phyloP scores from a whole-genome alignment of 1,140 invertebrate genomes.

The Ectropis grisescens region DNA sequence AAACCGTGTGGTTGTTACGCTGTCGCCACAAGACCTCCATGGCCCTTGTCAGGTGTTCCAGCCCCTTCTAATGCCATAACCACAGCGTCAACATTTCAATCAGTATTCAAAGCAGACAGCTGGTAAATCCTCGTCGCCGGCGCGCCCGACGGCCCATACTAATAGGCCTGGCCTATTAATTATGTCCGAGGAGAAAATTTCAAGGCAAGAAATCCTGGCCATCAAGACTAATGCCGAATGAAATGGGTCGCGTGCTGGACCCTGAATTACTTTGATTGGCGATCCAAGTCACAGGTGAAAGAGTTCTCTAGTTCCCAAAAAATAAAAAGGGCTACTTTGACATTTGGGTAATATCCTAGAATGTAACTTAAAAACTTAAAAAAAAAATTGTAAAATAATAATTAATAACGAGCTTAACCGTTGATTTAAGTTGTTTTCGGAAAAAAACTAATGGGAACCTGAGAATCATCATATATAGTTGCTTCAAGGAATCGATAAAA shows the following conservation, averaged over 20 bases:
- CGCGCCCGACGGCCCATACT: conserved; percentile 40
- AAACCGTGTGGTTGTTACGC: too few relatives aligned
- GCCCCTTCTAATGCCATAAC: too few relatives aligned
- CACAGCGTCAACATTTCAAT: conserved; percentile 11
- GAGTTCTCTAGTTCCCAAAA: conserved; percentile 1
- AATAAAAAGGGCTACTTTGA: conserved; percentile 4
- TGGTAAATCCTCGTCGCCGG: conserved; percentile 10
- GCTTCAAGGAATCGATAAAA: too few relatives aligned
- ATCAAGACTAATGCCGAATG: conserved; percentile 56
- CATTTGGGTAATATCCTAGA: conserved; percentile 1
- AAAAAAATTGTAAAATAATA: too few relatives aligned
- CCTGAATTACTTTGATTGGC: conserved; percentile 23
- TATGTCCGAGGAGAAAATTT: conserved; percentile 56
- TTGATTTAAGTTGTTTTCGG: too few relatives aligned
- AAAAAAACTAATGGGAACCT: too few relatives aligned
- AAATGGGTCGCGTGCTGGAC: conserved; percentile 49
- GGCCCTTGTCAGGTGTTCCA: too few relatives aligned
- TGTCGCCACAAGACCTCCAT: too few relatives aligned
- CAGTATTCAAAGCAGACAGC: conserved; percentile 17
- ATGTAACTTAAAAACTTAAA: too few relatives aligned
- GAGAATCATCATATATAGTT: too few relatives aligned
- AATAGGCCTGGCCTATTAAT: conserved; percentile 52
- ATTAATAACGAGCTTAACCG: too few relatives aligned
- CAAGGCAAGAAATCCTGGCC: conserved; percentile 50
- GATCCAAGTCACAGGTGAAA: too few relatives aligned